These are phyloP conservation scores for Ferdinandea cuprea DNA, from an alignment of 2,888 invertebrate genomes.

Conservation along the genomic window DNA sequence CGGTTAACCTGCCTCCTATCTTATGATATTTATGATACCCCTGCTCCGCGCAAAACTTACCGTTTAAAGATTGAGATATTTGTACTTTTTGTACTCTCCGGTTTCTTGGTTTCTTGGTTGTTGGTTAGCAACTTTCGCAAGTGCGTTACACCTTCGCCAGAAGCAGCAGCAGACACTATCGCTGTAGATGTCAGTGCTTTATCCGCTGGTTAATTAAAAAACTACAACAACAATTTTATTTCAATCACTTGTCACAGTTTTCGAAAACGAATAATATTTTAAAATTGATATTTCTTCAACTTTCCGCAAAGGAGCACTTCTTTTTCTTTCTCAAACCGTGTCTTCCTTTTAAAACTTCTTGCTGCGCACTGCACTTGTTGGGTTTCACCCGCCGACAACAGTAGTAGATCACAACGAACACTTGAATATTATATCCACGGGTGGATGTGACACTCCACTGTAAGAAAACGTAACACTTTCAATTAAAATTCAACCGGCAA, in stretches of 20 bases:
- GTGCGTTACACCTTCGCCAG: constrained; percentile 51
- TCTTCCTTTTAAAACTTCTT: neutral
- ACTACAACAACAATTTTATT: constrained; percentile 49
- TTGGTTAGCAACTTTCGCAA: constrained; percentile 26
- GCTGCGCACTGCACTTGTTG: constrained; percentile 55
- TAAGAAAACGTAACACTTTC: constrained; percentile 42
- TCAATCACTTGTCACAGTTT: constrained; percentile 52
- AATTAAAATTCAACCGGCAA: constrained; percentile 70
- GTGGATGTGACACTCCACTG: constrained; percentile 3
- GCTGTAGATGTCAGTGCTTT: constrained; percentile 12
- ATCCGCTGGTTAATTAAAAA: constrained; percentile 35
- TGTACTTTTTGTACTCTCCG: constrained; percentile 25
- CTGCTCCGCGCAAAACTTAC: constrained; percentile 51
- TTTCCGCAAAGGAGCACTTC: constrained; percentile 12
- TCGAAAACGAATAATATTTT: constrained; percentile 3
- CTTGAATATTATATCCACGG: constrained; percentile 36
- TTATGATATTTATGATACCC: neutral
- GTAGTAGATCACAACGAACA: constrained; percentile 57
- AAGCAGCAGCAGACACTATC: too few relatives aligned
- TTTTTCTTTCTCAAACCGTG: neutral
- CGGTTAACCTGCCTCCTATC: constrained; percentile 36
- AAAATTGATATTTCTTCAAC: neutral
- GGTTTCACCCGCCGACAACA: constrained; percentile 42
- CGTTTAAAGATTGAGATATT: constrained; percentile 56
- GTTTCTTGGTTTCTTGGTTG: constrained; percentile 1